Evolutionary conservation across 2,113 vertebrate genomes (phyloP), one percentile per base, ranked within the genome.

Genomic region (Pelusios castaneus): DNA sequence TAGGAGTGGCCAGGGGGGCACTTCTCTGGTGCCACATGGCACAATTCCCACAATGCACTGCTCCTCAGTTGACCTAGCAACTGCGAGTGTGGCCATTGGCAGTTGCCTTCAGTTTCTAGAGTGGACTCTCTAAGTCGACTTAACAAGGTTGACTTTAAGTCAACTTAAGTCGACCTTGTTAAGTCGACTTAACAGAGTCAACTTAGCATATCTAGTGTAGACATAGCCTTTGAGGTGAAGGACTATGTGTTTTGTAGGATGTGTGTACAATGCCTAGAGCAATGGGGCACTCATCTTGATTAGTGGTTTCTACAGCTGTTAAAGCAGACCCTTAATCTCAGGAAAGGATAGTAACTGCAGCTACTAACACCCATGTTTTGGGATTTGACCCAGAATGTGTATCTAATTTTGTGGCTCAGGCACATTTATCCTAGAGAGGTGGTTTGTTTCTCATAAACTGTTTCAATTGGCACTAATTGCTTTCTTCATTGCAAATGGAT

Each of bases 341-440:
- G 49, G n/a, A 14, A 25, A 73, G 17, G 24, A 73, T 24, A 3
- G 2, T 52, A 52, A 70, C 10, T 27, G 3, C 14, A 76, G 31
- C 16, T 45, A 47, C 52, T 58, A 84, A 60, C 4, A 2, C 2
- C 43, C 13, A 2, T 10, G 51, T 49, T 17, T 19, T 29, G 24
- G 8, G 54, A 52, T 63, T 55, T 43, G 24, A 4, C 5, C 41
- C 24, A 2, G 25, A 38, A 85, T 51, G 25, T 1, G 6, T 52
- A 49, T 31, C 17, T 56, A 11, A 43, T 70, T 6, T 13, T 0
- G 16, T 55, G 45, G 43, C 9, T 89, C 60, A 17, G 2, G 22
- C 17, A 6, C 22, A 3, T 7, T 25, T 81, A 49, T 55, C 29
- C 0, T 0, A 25, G 2, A 47, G 8, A 70, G 63, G n/a, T 67